Evolutionary conservation across 2,888 invertebrate genomes (phyloP).

Genomic region (Amphimallon solstitiale): DNA sequence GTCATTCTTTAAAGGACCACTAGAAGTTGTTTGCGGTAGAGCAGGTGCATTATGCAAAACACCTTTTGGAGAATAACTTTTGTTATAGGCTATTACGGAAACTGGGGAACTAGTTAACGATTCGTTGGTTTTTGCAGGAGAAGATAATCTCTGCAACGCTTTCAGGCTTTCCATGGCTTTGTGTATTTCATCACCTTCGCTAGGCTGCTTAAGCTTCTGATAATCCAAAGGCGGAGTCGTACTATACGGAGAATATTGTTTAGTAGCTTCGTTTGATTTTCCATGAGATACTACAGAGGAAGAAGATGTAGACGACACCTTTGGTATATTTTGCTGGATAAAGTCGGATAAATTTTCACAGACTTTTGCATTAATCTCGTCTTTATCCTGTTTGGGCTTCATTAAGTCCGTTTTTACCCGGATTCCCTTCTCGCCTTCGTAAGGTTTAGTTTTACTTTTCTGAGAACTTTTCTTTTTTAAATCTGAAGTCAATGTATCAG

Average conservation of each 20-base stretch:
- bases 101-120: conserved; percentile 56
- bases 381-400: conserved; percentile 28
- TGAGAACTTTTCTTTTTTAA: conserved; percentile 46
- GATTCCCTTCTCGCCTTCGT: conserved; percentile 40
- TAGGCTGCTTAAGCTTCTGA: conserved; percentile 35
- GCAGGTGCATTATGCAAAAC: conserved; percentile 28
- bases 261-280: conserved; percentile 7
- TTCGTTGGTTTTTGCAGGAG: conserved; percentile 55
- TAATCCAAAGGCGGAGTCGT: conserved; percentile 39
- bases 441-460: conserved; percentile 49
- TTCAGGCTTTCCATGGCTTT: conserved; percentile 65
- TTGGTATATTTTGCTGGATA: conserved; percentile 22
- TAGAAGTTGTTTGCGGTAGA: conserved; percentile 29
- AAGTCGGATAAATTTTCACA: conserved; percentile 40
- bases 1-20: conserved; percentile 22
- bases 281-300: conserved; percentile 11
- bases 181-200: conserved; percentile 61
- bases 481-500: conserved; percentile 46
- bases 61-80: conserved; percentile 54
- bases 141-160: conserved; percentile 62
- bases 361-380: conserved; percentile 38
- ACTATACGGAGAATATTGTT: conserved; percentile 21
- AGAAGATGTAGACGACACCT: conserved; percentile 1
- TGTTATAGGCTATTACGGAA: conserved; percentile 60
- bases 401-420: conserved; percentile 33